phyloP scores from a whole-genome alignment of 1,140 invertebrate species.

The Drosophila gunungcola region DNA sequence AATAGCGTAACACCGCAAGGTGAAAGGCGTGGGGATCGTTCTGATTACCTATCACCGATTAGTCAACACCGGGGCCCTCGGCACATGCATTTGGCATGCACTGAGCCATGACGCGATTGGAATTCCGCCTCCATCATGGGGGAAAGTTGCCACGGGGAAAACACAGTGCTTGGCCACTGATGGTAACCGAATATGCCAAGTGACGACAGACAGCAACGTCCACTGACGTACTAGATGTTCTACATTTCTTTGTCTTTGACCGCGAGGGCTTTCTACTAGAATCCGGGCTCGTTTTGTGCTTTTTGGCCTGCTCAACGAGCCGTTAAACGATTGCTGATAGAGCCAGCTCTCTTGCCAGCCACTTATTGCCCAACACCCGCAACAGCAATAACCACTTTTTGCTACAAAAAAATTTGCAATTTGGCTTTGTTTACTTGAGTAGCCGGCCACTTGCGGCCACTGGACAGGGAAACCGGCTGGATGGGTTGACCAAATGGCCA shows the following conservation, averaged over 20 bases:
- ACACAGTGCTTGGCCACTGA: constrained; percentile 24
- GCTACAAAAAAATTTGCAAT: constrained; percentile 55
- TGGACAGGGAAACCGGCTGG: constrained; percentile 51
- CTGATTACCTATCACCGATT: constrained; percentile 62
- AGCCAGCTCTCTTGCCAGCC: constrained; percentile 28
- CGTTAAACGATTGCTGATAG: constrained; percentile 76
- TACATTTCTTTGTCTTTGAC: constrained; percentile 5
- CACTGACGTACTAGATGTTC: constrained; percentile 40
- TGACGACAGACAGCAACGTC: constrained; percentile 34
- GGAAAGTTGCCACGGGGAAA: constrained; percentile 58
- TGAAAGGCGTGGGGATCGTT: constrained; percentile 60
- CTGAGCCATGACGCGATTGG: constrained; percentile 31
- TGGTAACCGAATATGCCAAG: constrained; percentile 31
- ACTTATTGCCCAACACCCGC: constrained; percentile 36
- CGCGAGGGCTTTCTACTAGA: constrained; percentile 41
- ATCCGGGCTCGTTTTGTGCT: constrained; percentile 35
- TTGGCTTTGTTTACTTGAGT: constrained; percentile 67
- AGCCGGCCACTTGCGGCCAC: constrained; percentile 27
- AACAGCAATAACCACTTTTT: constrained; percentile 54
- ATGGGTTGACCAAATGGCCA: constrained; percentile 4
- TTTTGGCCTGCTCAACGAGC: constrained; percentile 69
- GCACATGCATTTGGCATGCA: constrained; percentile 33
- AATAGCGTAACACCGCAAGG: constrained; percentile 37
- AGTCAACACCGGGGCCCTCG: constrained; percentile 33
- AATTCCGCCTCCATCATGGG: constrained; percentile 33